Evolutionary conservation across 2,888 invertebrate genomes (phyloP).

Genomic region (Drosophila macrothrix): DNA sequence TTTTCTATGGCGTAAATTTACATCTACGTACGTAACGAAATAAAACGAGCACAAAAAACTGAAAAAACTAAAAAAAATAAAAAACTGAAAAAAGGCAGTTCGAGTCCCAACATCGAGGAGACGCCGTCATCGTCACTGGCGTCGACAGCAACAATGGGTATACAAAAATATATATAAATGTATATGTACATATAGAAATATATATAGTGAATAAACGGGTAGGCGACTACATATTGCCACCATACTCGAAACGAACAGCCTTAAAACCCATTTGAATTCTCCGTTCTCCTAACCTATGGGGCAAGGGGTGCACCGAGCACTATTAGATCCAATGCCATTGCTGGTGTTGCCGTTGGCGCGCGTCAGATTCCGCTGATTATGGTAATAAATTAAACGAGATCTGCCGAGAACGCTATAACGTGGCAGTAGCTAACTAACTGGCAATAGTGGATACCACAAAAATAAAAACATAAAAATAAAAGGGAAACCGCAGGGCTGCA

Average conservation of each 20-base stretch:
- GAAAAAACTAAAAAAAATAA: constrained; percentile 18
- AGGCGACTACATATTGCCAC: constrained; percentile 18
- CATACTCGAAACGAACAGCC: constrained; percentile 10
- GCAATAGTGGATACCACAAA: constrained; percentile 37
- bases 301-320: constrained; percentile 21
- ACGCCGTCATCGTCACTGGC: constrained; percentile 54
- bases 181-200: constrained; percentile 20
- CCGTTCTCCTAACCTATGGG: constrained; percentile 32
- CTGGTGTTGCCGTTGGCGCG: constrained; percentile 72
- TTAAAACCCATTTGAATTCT: constrained; percentile 63
- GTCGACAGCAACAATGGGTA: constrained; percentile 71
- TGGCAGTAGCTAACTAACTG: constrained; percentile 41
- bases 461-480: constrained; percentile 12
- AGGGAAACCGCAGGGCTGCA: constrained; percentile 54
- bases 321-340: constrained; percentile 61
- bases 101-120: constrained; percentile 70
- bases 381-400: constrained; percentile 82
- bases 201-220: constrained; percentile 24
- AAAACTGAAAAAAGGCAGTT: constrained; percentile 44
- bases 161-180: constrained; percentile 16
- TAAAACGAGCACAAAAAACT: constrained; percentile 56
- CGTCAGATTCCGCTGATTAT: constrained; percentile 79
- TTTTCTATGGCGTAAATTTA: constrained; percentile 85
- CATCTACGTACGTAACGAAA: constrained; percentile 80
- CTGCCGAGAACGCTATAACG: constrained; percentile 39